Conservation (phyloP, 2,797 vertebrate species). For the Clarias fuscus region DNA sequence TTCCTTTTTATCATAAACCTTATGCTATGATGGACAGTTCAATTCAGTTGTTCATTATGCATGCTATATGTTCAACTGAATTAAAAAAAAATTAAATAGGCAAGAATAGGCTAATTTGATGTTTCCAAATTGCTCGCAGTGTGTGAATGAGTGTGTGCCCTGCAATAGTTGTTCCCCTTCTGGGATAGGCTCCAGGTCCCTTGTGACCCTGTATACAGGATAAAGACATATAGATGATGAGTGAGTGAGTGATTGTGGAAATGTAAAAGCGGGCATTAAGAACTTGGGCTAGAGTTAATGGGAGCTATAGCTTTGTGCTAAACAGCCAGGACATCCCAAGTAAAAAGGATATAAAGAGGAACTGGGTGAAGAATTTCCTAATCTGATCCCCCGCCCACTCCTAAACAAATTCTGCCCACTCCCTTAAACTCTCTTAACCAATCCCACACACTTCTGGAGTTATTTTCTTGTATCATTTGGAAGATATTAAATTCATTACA, state of each 20-base stretch:
- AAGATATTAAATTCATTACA: not conserved
- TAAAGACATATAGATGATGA: no score
- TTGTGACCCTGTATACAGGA: no score
- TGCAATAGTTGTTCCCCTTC: no score
- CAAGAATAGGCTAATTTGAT: no score
- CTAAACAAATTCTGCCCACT: not conserved
- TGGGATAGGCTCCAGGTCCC: no score
- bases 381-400: not conserved
- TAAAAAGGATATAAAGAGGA: not conserved
- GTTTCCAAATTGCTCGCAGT: no score
- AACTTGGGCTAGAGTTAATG: not conserved
- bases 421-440: not conserved
- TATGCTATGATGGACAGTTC: not conserved
- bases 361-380: not conserved
- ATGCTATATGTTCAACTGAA: not conserved
- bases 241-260: no score
- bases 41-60: no score
- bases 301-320: not conserved
- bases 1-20: not conserved
- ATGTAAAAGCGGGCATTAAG: not conserved
- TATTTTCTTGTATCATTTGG: not conserved
- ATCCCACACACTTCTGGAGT: not conserved
- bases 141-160: no score
- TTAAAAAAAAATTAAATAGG: no score
- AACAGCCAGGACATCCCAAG: not conserved